Evolutionary conservation across 1,140 invertebrate species (phyloP).

Genomic region (Procambarus virginalis): DNA sequence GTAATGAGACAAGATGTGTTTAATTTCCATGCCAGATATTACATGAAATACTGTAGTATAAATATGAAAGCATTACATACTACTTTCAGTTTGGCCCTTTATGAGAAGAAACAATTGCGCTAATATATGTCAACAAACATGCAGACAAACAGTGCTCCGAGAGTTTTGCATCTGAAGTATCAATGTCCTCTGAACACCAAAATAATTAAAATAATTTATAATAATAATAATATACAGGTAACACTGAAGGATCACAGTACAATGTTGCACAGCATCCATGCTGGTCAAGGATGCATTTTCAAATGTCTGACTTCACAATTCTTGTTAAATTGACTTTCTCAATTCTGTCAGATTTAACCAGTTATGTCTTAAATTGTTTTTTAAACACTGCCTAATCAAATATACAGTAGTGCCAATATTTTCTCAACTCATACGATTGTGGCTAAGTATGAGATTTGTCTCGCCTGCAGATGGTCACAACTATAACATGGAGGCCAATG

Average conservation of each 20-base stretch:
- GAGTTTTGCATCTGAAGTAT: constrained; percentile 63
- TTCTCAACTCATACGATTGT: constrained; percentile 3
- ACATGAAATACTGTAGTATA: constrained; percentile 27
- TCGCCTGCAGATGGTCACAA: background rate
- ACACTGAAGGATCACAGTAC: constrained; percentile 66
- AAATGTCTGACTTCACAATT: constrained; percentile 18
- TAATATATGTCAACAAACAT: constrained; percentile 66
- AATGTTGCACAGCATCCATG: constrained; percentile 38
- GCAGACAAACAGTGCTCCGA: constrained; percentile 62
- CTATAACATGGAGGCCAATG: background rate
- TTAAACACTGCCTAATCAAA: constrained; percentile 10
- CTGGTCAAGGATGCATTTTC: constrained; percentile 27
- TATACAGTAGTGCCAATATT: background rate
- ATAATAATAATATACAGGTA: constrained; percentile 55
- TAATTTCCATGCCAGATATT: background rate
- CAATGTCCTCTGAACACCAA: constrained; percentile 65
- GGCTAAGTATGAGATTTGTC: background rate
- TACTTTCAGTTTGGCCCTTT: constrained; percentile 56
- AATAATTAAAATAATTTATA: constrained; percentile 66
- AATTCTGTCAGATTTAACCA: no score
- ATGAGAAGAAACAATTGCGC: constrained; percentile 61
- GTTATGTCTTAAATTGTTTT: constrained; percentile 5
- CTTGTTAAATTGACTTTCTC: no score
- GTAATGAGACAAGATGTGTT: constrained; percentile 21
- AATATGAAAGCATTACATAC: constrained; percentile 46